Evolutionary conservation across 2,113 vertebrate species (phyloP).

Genomic region (Burhinus bistriatus): DNA sequence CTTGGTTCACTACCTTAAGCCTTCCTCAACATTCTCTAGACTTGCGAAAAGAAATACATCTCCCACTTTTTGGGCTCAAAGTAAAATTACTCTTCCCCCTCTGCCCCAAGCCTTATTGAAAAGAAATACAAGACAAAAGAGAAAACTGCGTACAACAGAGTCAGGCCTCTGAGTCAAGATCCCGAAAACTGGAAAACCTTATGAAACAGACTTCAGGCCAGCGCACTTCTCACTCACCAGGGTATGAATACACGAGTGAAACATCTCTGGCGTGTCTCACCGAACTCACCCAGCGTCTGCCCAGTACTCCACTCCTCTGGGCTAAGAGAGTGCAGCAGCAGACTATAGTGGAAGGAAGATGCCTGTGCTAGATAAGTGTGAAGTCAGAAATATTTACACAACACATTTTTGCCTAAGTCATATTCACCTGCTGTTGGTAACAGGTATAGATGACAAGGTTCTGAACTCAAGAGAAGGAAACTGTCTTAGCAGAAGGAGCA

Average conservation of each 20-base stretch:
- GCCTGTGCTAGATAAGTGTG: fast-evolving
- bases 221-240: background rate
- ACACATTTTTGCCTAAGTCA: background rate
- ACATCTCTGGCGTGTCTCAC: background rate
- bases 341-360: background rate
- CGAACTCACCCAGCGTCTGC: background rate
- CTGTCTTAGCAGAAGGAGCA: background rate
- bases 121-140: background rate
- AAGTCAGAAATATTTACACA: background rate
- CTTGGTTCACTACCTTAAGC: too few relatives aligned
- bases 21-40: too few relatives aligned
- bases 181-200: background rate
- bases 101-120: background rate
- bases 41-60: too few relatives aligned
- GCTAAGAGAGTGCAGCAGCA: background rate
- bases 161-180: background rate
- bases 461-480: background rate
- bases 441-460: background rate
- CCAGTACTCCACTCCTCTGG: background rate
- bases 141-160: fast-evolving
- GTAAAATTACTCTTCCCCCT: too few relatives aligned
- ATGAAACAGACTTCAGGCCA: background rate
- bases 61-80: too few relatives aligned
- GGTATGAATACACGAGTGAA: background rate
- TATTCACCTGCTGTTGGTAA: background rate